Base-by-base conservation (phyloP, 2,113 vertebrate genomes). In the Scomber colias region DNA sequence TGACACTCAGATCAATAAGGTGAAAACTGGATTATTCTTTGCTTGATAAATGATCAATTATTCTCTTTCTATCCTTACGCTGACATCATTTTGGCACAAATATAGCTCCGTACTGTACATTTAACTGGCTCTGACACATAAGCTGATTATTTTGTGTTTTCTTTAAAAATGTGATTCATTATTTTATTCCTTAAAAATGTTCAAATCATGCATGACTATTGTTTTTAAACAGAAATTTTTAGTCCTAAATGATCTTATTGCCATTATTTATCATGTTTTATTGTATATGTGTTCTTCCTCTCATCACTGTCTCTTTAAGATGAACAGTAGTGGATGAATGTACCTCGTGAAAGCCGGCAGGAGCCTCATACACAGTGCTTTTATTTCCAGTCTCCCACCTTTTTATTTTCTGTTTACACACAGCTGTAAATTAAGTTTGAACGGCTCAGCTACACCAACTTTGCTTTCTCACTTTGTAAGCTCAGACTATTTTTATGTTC, bases 321-420 rank as follows among this genome's bases (percentile, higher is more conserved):
- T 10, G 6, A n/a, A 59, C 63, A 63, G 50, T n/a, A 44, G 53
- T 31, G 55, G 82, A 90, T 75, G 71, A 75, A 66, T 14, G 3
- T 40, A 12, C 30, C 63, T 35, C 5, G 8, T 84, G 81, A 90
- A 94, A 91, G 93, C 92, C 95, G 95, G 95, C 94, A 90, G 93
- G 85, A 95, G 94, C 94, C 94, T 96, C 92, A 84, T 93, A 92
- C 93, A 74, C 71, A 62, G 93, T 93, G 91, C 93, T 91, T 85
- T 95, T 88, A 85, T 68, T 83, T 87, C 19, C 31, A 35, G 24
- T 70, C 61, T 70, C 60, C 15, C 53, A n/a, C 19, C 3, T n/a
- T 31, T 31, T 82, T 70, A 51, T 65, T 71, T 7, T 27, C 90
- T 85, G 91, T 96, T 96, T 96, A 95, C 95, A 97, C 95, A 95